phyloP scores from a whole-genome alignment of 2,797 vertebrate genomes.

The Gymnothorax javanicus region DNA sequence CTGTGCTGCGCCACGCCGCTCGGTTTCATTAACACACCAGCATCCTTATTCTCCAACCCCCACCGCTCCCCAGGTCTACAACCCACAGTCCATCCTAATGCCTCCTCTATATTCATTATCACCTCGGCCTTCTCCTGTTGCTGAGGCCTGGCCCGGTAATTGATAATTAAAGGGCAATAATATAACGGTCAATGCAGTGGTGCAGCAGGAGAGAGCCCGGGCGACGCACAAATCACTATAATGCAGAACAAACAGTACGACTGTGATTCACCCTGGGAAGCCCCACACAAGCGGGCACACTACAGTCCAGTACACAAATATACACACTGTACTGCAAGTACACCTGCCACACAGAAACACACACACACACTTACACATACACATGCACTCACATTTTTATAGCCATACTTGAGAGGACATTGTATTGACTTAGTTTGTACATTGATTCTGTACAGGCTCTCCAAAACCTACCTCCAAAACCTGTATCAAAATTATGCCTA shows the following conservation, averaged over 20 bases:
- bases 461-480: too few species aligned
- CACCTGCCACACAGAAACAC: not conserved
- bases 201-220: conserved; percentile 66
- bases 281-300: not conserved
- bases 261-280: conserved; percentile 23
- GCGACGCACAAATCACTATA: conserved; percentile 47
- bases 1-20: conserved; percentile 55
- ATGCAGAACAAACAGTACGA: conserved; percentile 14
- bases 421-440: too few species aligned
- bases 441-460: too few species aligned
- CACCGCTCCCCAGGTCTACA: conserved; percentile 51
- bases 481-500: too few species aligned
- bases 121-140: conserved; percentile 63
- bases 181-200: conserved; percentile 78
- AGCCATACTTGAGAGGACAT: too few species aligned
- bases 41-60: conserved; percentile 44
- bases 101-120: conserved; percentile 78
- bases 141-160: conserved; percentile 60
- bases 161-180: conserved; percentile 84
- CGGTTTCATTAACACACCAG: conserved; percentile 73
- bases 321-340: not conserved
- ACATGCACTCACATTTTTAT: too few species aligned
- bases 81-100: conserved; percentile 70
- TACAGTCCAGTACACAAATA: conserved; percentile 6
- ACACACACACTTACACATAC: not conserved